Conservation (phyloP, 1,140 invertebrate genomes). For the Cotesia chilonis region DNA sequence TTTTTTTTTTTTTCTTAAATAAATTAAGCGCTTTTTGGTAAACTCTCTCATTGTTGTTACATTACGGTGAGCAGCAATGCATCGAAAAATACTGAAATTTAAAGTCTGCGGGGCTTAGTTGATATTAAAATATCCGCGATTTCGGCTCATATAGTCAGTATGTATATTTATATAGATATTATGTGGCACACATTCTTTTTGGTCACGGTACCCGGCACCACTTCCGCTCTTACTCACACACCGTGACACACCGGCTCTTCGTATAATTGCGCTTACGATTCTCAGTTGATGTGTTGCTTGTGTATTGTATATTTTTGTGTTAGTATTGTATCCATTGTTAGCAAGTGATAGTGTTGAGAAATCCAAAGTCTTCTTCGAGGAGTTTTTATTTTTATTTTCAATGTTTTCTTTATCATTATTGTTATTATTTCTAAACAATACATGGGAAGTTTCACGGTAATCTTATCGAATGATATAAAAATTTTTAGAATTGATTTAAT, state of each 20-base stretch:
- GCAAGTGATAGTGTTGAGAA: constrained; percentile 14
- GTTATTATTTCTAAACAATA: background rate
- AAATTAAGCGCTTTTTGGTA: background rate
- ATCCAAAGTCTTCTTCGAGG: constrained; percentile 26
- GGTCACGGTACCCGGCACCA: constrained; percentile 53
- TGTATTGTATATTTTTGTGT: background rate
- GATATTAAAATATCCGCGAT: too few relatives aligned
- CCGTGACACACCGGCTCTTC: constrained; percentile 54
- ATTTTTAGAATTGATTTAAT: too few relatives aligned
- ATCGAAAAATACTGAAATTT: background rate
- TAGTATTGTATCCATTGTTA: constrained; percentile 35
- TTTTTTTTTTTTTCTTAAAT: background rate
- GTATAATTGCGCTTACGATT: constrained; percentile 44
- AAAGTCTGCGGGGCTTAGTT: background rate
- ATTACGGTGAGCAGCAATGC: too few relatives aligned
- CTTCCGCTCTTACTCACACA: constrained; percentile 55
- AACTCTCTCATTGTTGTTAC: background rate
- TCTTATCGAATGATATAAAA: too few relatives aligned
- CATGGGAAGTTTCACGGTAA: too few relatives aligned
- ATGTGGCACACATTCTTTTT: constrained; percentile 49
- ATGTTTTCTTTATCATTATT: constrained; percentile 17
- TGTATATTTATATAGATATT: constrained; percentile 7
- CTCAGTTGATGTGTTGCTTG: constrained; percentile 28
- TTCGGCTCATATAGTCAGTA: background rate
- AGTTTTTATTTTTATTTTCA: background rate